Evolutionary conservation across 2,888 invertebrate species (phyloP).

Genomic region (Pyrrhia umbra): DNA sequence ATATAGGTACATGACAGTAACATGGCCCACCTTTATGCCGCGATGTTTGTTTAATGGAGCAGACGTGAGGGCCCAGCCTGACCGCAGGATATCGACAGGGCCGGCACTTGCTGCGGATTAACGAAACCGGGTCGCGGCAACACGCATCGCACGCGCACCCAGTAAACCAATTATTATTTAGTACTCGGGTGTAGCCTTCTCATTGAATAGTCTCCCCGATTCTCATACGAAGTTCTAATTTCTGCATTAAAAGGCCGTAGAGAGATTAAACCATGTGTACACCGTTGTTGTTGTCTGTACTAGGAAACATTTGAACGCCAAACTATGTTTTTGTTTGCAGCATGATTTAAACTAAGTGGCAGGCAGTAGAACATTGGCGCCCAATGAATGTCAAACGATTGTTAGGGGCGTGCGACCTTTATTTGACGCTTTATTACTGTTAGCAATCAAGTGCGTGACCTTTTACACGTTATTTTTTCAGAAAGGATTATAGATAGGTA

Average conservation of each 20-base stretch:
- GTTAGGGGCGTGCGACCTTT: background rate
- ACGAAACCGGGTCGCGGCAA: slow-evolving; percentile 78
- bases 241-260: background rate
- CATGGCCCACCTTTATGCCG: slow-evolving; percentile 40
- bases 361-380: background rate
- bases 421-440: background rate
- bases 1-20: slow-evolving; percentile 16
- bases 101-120: slow-evolving; percentile 71
- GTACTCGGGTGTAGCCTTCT: slow-evolving; percentile 1
- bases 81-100: slow-evolving; percentile 71
- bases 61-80: slow-evolving; percentile 61
- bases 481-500: background rate
- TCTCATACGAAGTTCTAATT: background rate
- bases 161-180: slow-evolving; percentile 50
- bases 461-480: slow-evolving; percentile 1
- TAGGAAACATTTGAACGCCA: background rate
- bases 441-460: background rate
- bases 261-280: too few species aligned
- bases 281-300: too few species aligned
- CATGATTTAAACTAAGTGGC: background rate
- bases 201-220: background rate
- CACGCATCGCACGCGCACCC: slow-evolving; percentile 35
- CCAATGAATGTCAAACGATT: slow-evolving; percentile 3
- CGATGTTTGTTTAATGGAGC: slow-evolving; percentile 68
- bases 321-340: background rate